phyloP scores from a whole-genome alignment of 92 coral and sea anemone genomes.

The Chrysogorgia sp. region DNA sequence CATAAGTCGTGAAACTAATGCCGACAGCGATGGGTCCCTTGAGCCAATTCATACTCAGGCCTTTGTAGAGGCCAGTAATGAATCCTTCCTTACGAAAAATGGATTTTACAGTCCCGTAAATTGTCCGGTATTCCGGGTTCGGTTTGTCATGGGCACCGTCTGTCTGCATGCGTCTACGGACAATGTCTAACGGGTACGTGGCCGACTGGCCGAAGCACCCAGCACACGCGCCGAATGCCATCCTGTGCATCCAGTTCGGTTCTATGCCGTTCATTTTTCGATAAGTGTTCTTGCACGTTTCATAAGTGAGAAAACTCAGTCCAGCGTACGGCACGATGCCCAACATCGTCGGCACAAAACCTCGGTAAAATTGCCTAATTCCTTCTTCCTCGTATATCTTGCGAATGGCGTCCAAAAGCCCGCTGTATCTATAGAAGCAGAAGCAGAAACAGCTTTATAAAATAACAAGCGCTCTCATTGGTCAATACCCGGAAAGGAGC shows the following conservation, averaged over 20 bases:
- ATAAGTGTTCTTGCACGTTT: slow-evolving; percentile 83
- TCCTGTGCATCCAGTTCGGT: slow-evolving; percentile 77
- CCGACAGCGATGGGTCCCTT: slow-evolving; percentile 99
- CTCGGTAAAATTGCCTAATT: slow-evolving; percentile 73
- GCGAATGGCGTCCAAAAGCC: slow-evolving; percentile 70
- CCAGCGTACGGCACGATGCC: slow-evolving; percentile 98
- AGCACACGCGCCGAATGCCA: slow-evolving; percentile 96
- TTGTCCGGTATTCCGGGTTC: slow-evolving; percentile 79
- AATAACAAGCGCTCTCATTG: not conserved
- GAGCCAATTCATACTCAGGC: slow-evolving; percentile 94
- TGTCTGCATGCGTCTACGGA: slow-evolving; percentile 98
- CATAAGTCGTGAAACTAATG: slow-evolving; percentile 93
- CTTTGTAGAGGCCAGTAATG: slow-evolving; percentile 79
- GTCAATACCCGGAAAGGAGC: no score
- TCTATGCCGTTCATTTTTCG: slow-evolving; percentile 55
- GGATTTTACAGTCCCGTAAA: slow-evolving; percentile 82
- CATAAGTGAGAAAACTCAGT: slow-evolving; percentile 90
- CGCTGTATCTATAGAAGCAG: slow-evolving; percentile 69
- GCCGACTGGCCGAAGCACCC: slow-evolving; percentile 91
- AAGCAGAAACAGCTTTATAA: not conserved
- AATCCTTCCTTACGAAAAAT: slow-evolving; percentile 83
- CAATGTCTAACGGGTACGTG: slow-evolving; percentile 88
- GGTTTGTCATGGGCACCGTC: slow-evolving; percentile 74
- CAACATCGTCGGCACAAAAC: slow-evolving; percentile 81
- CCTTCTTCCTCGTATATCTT: slow-evolving; percentile 91